Conservation (phyloP, 2,888 invertebrate genomes). For the Hemistola chrysoprasaria region DNA sequence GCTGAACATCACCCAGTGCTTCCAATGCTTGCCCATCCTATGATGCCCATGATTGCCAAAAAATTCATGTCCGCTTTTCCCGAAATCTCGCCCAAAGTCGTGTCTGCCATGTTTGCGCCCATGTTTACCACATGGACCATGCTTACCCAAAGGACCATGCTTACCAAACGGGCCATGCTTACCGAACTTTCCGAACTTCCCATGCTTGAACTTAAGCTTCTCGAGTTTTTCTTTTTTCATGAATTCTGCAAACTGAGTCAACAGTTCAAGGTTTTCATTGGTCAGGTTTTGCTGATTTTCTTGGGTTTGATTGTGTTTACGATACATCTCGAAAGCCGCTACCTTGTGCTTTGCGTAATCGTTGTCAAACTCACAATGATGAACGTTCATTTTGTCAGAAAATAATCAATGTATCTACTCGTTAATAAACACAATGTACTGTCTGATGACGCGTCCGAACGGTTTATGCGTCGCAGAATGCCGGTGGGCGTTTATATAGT, state of each 20-base stretch:
- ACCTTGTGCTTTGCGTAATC: constrained; percentile 25
- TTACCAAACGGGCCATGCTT: constrained; percentile 20
- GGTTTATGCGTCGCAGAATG: constrained; percentile 31
- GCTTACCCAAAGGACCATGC: constrained; percentile 27
- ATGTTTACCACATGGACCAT: constrained; percentile 3
- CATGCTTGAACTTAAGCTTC: constrained; percentile 15
- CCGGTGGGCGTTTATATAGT: constrained; percentile 24
- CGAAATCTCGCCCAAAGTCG: constrained; percentile 7
- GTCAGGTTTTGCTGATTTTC: constrained; percentile 19
- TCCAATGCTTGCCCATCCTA: constrained; percentile 27
- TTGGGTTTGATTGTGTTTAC: constrained; percentile 20
- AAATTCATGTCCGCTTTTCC: constrained; percentile 3
- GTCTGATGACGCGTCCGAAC: constrained; percentile 25
- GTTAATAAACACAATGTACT: constrained; percentile 27
- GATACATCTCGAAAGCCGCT: constrained; percentile 24
- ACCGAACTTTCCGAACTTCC: constrained; percentile 22
- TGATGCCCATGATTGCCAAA: constrained; percentile 14
- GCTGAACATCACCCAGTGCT: constrained; percentile 21
- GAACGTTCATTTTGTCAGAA: constrained; percentile 35
- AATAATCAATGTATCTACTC: constrained; percentile 10
- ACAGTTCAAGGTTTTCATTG: constrained; percentile 32
- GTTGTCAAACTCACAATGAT: constrained; percentile 26
- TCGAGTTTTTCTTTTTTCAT: constrained; percentile 28
- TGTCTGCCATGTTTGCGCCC: constrained; percentile 12
- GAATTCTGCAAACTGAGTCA: constrained; percentile 36